These are phyloP conservation scores for Mionectes macconnelli DNA, from an alignment of 2,113 vertebrate genomes.

Conservation along the genomic window DNA sequence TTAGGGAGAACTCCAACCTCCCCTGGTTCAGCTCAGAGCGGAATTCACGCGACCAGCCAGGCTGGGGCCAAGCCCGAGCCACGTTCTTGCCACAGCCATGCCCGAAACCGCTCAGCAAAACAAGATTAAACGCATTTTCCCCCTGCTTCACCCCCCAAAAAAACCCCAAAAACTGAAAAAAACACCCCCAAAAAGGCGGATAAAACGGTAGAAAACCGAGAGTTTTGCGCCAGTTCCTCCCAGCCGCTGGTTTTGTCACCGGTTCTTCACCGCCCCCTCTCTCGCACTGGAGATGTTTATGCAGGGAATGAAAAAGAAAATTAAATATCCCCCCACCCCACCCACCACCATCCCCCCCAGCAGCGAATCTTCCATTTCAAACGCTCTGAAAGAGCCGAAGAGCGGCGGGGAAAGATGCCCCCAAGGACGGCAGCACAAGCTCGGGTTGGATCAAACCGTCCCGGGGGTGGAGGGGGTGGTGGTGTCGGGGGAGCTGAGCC, in stretches of 20 bases:
- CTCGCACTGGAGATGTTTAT: background rate
- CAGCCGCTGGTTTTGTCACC: background rate
- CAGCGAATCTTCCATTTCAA: background rate
- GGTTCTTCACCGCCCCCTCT: fast-evolving
- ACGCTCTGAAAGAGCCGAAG: background rate
- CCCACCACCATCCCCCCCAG: fast-evolving
- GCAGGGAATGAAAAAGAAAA: background rate
- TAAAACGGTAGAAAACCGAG: background rate
- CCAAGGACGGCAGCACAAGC: background rate
- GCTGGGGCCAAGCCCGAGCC: background rate
- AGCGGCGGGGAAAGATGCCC: background rate
- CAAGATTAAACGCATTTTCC: background rate
- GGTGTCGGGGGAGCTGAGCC: background rate
- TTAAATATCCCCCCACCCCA: no score
- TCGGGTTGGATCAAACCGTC: background rate
- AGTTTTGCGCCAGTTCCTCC: background rate
- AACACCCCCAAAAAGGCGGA: background rate
- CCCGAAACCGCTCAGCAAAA: background rate
- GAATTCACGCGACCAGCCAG: background rate
- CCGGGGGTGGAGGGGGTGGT: background rate
- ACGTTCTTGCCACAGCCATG: background rate
- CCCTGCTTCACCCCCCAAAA: background rate
- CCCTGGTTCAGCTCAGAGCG: background rate
- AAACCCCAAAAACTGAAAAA: background rate
- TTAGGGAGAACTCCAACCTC: background rate